Percentiles rank a stretch among this genome's conserved stretches.
Evolutionary conservation across 2,888 invertebrate genomes (phyloP).

Genomic region (Copidosoma aretas): DNA sequence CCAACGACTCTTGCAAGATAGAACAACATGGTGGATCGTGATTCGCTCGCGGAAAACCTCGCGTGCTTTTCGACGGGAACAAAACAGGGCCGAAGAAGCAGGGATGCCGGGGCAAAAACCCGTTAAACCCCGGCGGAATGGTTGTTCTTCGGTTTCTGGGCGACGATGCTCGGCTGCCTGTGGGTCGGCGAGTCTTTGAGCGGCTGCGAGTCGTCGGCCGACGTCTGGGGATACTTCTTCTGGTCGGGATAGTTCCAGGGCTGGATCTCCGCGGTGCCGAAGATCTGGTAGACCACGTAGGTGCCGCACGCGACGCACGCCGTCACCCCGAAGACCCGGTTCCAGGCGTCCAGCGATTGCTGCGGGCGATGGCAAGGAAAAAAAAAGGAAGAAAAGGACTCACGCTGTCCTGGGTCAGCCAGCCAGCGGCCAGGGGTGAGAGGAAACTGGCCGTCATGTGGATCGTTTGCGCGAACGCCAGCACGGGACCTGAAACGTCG

Average conservation of each 20-base stretch:
- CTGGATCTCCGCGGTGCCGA: constrained; percentile 71
- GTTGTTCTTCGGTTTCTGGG: constrained; percentile 23
- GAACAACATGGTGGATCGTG: no score
- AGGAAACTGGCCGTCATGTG: constrained; percentile 78
- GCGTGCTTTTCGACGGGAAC: neutral
- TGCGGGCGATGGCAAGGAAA: no score
- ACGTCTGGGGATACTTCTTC: constrained; percentile 55
- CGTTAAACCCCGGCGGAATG: constrained; percentile 36
- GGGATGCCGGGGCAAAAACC: neutral
- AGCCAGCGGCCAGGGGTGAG: constrained; percentile 71
- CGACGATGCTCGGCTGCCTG: constrained; percentile 28
- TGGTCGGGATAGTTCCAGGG: constrained; percentile 65
- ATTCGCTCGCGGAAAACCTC: neutral
- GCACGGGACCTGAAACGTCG: constrained; percentile 69
- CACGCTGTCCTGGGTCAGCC: constrained; percentile 68
- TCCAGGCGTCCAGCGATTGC: constrained; percentile 67
- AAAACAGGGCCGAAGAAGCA: neutral
- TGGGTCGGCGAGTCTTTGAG: constrained; percentile 52
- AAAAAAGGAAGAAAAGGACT: no score
- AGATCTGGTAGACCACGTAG: constrained; percentile 71
- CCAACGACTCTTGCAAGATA: no score
- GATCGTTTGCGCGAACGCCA: constrained; percentile 79
- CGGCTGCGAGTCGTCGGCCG: constrained; percentile 56
- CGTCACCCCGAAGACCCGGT: constrained; percentile 71
- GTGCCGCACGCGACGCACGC: constrained; percentile 69